These are phyloP conservation scores for Autographa gamma DNA, from an alignment of 2,888 invertebrate species.

Conservation along the genomic window DNA sequence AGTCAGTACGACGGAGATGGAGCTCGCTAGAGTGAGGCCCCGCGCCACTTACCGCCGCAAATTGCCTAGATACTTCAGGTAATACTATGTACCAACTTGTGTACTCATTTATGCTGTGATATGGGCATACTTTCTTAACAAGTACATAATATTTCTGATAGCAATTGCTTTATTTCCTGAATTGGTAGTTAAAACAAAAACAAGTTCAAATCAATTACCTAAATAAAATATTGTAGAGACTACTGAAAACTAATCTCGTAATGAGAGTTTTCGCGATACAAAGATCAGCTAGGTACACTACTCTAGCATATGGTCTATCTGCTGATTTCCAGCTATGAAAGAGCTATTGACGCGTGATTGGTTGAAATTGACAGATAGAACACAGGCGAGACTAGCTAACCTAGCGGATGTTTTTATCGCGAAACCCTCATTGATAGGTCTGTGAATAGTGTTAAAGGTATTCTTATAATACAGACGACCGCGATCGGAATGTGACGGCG, in stretches of 20 bases:
- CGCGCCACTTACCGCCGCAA: conserved; percentile 78
- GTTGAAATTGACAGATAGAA: no score
- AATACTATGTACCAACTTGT: background rate
- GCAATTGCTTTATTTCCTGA: background rate
- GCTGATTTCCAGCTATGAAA: no score
- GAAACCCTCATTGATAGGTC: background rate
- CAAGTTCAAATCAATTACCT: no score
- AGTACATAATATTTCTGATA: background rate
- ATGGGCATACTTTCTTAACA: background rate
- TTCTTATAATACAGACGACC: conserved; percentile 65
- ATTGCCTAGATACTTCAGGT: conserved; percentile 83
- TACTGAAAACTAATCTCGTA: no score
- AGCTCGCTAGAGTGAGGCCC: conserved; percentile 81
- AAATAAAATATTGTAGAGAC: no score
- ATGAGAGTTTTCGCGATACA: no score
- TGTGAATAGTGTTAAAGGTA: background rate
- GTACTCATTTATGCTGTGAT: background rate
- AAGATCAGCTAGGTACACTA: no score
- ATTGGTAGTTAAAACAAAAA: no score
- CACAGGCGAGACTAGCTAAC: no score
- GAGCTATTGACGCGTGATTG: no score
- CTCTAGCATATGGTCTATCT: no score
- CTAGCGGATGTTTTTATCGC: no score
- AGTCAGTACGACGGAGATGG: conserved; percentile 86
- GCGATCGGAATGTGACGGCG: conserved; percentile 82